These are phyloP conservation scores for Prosapia bicincta DNA, from an alignment of 2,888 invertebrate species.

Conservation along the genomic window DNA sequence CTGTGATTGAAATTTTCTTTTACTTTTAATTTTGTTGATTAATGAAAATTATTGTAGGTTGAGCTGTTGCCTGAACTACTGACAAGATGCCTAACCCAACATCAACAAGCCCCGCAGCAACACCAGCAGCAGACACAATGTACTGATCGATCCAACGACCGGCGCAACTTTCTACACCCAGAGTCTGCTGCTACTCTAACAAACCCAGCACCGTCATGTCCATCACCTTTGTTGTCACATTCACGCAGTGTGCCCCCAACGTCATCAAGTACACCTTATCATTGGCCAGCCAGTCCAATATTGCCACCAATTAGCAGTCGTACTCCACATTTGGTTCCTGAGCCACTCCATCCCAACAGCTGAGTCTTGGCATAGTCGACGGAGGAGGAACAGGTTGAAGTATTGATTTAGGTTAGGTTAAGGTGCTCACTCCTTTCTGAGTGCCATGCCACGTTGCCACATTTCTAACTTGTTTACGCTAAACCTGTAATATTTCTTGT, in stretches of 20 bases:
- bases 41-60: too few species aligned
- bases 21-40: too few species aligned
- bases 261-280: constrained; percentile 38
- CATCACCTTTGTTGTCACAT: constrained; percentile 38
- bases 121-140: constrained; percentile 34
- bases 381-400: constrained; percentile 28
- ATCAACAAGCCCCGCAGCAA: constrained; percentile 49
- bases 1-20: too few species aligned
- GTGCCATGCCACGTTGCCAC: background rate
- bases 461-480: too few species aligned
- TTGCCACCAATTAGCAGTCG: constrained; percentile 67
- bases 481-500: too few species aligned
- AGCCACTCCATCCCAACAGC: constrained; percentile 46
- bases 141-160: constrained; percentile 37
- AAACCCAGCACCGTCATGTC: constrained; percentile 27
- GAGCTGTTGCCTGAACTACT: constrained; percentile 81
- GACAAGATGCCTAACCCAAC: constrained; percentile 63
- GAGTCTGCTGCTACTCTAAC: constrained; percentile 67
- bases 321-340: constrained; percentile 69
- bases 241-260: constrained; percentile 41
- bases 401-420: constrained; percentile 29
- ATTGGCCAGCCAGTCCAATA: constrained; percentile 47
- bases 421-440: constrained; percentile 8
- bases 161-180: constrained; percentile 82
- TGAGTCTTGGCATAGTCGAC: constrained; percentile 37